A percentile compares a stretch with the other conserved stretches of the same genome.
These are phyloP conservation scores for Sylvilagus floridanus DNA, from an alignment of 2,797 vertebrate genomes.

Conservation along the genomic window DNA sequence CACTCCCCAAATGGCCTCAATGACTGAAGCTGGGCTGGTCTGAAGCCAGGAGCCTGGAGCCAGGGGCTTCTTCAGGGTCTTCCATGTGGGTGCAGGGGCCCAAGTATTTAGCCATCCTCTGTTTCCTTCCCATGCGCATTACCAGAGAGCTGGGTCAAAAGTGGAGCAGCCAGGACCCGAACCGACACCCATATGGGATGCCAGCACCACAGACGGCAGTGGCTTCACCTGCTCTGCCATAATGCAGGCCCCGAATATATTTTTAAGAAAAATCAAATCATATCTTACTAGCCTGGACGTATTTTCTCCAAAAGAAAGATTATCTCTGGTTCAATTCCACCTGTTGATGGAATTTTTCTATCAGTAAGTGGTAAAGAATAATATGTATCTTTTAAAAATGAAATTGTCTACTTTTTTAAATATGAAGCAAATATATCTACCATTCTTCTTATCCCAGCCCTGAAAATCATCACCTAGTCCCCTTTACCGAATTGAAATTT, in stretches of 20 bases:
- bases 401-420: background rate
- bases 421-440: background rate
- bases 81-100: too few species aligned
- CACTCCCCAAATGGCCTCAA: too few species aligned
- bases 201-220: too few species aligned
- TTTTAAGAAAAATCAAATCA: background rate
- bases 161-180: too few species aligned
- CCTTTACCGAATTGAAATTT: background rate
- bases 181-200: too few species aligned
- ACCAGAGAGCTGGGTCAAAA: too few species aligned
- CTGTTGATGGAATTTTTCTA: background rate
- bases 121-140: too few species aligned
- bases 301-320: slow-evolving; percentile 1
- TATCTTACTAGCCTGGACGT: background rate
- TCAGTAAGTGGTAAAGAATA: slow-evolving; percentile 22
- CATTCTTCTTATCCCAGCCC: background rate
- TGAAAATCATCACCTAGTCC: slow-evolving; percentile 13
- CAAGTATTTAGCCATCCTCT: too few species aligned
- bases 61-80: too few species aligned
- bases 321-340: background rate
- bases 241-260: background rate
- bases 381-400: background rate
- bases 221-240: too few species aligned
- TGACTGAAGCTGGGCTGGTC: too few species aligned
- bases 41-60: too few species aligned